Base-by-base conservation (phyloP, 2,888 invertebrate genomes). In the Lydus trimaculatus region DNA sequence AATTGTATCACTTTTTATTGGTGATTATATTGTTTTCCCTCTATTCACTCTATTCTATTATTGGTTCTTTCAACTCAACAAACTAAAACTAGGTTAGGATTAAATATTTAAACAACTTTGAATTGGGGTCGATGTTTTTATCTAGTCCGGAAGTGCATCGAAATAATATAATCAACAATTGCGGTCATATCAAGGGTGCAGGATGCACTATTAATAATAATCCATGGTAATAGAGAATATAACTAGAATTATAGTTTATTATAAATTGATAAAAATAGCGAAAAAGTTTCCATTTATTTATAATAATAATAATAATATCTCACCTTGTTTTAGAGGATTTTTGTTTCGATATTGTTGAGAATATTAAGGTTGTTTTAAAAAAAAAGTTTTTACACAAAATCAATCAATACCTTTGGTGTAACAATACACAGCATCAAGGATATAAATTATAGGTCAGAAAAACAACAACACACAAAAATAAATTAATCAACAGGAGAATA, bases 61-160 rank as follows among this genome's bases (percentile, higher is more conserved):
- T 56, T 56, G 56, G 56, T 28, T 25, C 56, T 28, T 52, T 52
- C 52, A 52, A 52, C 52, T 52, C 52, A 13, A n/a, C 56, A 28
- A 56, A 28, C 28, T 28, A n/a, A 56, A 56, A 56, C 56, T 56
- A 56, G 56, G 56, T 56, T 56, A 56, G 56, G 56, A 56, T 56
- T 56, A 56, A 56, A 56, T 56, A 56, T 56, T 56, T 56, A 56
- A 56, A 56, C 56, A 63, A 31, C 28, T 39, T 31, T 39, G 36
- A 63, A 66, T 56, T 58, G 63, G 61, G 69, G 65, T 65, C 65
- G 62, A 17, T 58, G 43, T 20, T 56, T 56, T 28, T 56, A 69
- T 67, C 56, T 52, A 52, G 58, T 23, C 58, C 66, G 66, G 66
- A 70, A 70, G 61, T 70, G 70, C 66, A 66, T 60, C 58, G 58